Base-by-base conservation (phyloP, 1,140 invertebrate genomes). In the Drosophila rhopaloa region DNA sequence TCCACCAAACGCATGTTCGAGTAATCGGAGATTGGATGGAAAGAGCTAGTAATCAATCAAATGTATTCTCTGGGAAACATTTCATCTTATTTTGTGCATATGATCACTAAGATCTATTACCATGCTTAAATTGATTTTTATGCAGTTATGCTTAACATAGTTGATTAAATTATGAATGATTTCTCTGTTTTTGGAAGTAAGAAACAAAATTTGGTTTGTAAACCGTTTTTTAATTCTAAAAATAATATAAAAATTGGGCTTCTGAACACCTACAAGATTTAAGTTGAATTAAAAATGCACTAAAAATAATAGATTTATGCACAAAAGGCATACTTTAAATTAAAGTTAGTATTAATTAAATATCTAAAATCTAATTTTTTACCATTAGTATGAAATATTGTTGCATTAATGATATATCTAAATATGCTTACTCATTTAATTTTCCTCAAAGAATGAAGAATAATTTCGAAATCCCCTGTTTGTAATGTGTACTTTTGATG, bases 21-120 rank as follows among this genome's bases (percentile, higher is more conserved):
- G 67, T 71, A 71, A 70, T 48, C 29, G 67, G 43, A 70, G 43
- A 71, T 19, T 48, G n/a, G 16, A 19, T 37, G 37, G 43, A 37
- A 58, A 29, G 51, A 51, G 29, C 9, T 29, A 19, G 35, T 38
- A 71, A 71, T 71, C 65, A 48, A 71, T 71, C 67, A 71, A 71
- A 37, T 35, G 27, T n/a, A 19, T 71, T 10, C 41, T 19, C 66
- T 71, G 51, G 65, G 51, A 50, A 58, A 0, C 35, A 41, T 19
- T 16, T 58, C 37, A 13, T 51, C 44, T 40, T 19, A 10, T 32
- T 10, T 5, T 11, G 38, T 14, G 38, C 14, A 14, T 46, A 35
- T 32, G 56, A 48, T 16, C 14, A 7, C 13, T 29, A 16, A 56
- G 63, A 47, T 57, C 16, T 32, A 54, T 68, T 56, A 35, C 35